Evolutionary conservation across 2,797 vertebrate genomes (phyloP).

Genomic region (Sebastes kiyomatsui): DNA sequence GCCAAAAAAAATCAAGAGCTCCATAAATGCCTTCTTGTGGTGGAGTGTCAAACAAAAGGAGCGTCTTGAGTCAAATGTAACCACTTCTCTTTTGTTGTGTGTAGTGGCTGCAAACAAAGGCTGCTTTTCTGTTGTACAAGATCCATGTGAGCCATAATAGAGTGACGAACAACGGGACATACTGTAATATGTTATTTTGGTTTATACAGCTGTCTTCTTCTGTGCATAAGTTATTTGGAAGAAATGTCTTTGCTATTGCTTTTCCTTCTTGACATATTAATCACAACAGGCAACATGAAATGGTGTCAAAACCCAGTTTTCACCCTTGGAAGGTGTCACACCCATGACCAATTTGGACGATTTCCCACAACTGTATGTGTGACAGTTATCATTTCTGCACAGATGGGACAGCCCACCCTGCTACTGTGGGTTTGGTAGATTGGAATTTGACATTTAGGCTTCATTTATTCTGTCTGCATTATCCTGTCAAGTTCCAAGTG

Average conservation of each 20-base stretch:
- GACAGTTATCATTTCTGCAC: conserved; percentile 63
- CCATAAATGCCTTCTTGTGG: conserved; percentile 35
- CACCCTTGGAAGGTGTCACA: conserved; percentile 35
- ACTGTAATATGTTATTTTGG: background rate
- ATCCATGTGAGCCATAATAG: conserved; percentile 1
- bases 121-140: conserved; percentile 23
- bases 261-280: background rate
- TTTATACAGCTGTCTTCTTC: background rate
- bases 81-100: conserved; percentile 47
- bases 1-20: conserved; percentile 26
- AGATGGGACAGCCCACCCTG: conserved; percentile 58
- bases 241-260: background rate
- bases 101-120: conserved; percentile 36
- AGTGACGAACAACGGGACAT: conserved; percentile 3
- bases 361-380: conserved; percentile 50
- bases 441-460: conserved; percentile 1
- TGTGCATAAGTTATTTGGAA: background rate
- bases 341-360: conserved; percentile 37
- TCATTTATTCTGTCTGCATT: background rate
- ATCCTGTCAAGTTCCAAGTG: background rate
- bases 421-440: conserved; percentile 25
- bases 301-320: conserved; percentile 16
- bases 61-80: conserved; percentile 42
- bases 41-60: conserved; percentile 48
- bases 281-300: background rate